A percentile compares a stretch with the other conserved stretches of the same genome.
phyloP scores from a whole-genome alignment of 2,888 invertebrate genomes.

The Malthinus seriepunctatus region DNA sequence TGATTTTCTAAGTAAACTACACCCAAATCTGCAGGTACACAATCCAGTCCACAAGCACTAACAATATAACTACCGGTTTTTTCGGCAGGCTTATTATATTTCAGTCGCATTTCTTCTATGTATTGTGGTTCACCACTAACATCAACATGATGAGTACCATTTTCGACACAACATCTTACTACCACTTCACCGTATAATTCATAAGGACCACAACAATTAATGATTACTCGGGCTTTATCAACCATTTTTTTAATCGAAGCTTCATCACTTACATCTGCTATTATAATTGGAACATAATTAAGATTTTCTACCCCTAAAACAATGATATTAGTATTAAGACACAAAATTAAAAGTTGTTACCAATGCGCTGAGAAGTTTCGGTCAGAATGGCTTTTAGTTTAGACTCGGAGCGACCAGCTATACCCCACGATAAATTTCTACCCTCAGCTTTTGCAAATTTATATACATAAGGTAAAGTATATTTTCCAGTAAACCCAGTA shows the following conservation, averaged over 20 bases:
- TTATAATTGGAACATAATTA: conserved; percentile 66
- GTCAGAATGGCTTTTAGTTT: conserved; percentile 49
- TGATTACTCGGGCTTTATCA: conserved; percentile 71
- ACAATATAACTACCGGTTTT: conserved; percentile 82
- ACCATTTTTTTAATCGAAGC: conserved; percentile 82
- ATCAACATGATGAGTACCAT: conserved; percentile 85
- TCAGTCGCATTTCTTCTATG: conserved; percentile 61
- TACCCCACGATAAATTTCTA: conserved; percentile 74
- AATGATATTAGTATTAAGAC: no score
- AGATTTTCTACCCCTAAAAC: conserved; percentile 60
- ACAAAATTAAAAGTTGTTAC: conserved; percentile 41
- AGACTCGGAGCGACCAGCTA: conserved; percentile 77
- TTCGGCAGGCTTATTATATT: conserved; percentile 74
- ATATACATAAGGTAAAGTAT: conserved; percentile 39
- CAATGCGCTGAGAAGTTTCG: conserved; percentile 52
- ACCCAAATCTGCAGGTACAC: conserved; percentile 90
- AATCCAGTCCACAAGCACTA: conserved; percentile 92
- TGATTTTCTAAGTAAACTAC: conserved; percentile 75
- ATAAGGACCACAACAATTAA: conserved; percentile 78
- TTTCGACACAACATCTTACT: conserved; percentile 78
- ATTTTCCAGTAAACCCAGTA: conserved; percentile 90
- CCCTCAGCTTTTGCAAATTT: conserved; percentile 57
- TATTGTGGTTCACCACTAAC: conserved; percentile 87
- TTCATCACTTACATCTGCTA: conserved; percentile 78
- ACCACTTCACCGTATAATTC: conserved; percentile 86